Evolutionary conservation across 1,140 invertebrate species (phyloP).

Genomic region (Drosophila orena): DNA sequence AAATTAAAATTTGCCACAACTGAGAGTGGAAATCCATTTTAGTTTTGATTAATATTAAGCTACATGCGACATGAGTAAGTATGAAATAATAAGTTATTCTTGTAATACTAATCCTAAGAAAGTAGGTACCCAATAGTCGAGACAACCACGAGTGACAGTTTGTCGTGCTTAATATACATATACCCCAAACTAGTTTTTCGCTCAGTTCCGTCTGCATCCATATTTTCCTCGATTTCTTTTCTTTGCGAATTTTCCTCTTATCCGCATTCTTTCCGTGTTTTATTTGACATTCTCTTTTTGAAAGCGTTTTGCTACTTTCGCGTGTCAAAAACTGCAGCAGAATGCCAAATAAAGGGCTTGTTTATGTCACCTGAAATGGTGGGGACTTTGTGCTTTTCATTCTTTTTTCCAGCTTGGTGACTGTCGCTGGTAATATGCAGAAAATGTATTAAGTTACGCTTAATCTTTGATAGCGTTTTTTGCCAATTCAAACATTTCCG

Average conservation of each 20-base stretch:
- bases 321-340: slow-evolving; percentile 74
- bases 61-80: too few relatives aligned
- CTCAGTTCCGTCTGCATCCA: slow-evolving; percentile 24
- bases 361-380: slow-evolving; percentile 71
- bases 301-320: slow-evolving; percentile 56
- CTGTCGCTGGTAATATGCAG: slow-evolving; percentile 65
- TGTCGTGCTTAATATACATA: slow-evolving; percentile 6
- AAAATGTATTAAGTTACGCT: slow-evolving; percentile 53
- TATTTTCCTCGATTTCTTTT: slow-evolving; percentile 56
- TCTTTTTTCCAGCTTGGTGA: slow-evolving; percentile 3
- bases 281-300: slow-evolving; percentile 28
- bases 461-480: slow-evolving; percentile 32
- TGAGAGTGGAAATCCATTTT: too few relatives aligned
- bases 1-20: too few relatives aligned
- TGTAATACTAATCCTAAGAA: too few relatives aligned
- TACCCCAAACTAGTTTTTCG: background rate
- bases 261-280: slow-evolving; percentile 41
- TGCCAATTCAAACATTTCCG: slow-evolving; percentile 10
- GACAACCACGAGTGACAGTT: background rate
- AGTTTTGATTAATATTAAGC: too few relatives aligned
- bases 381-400: background rate
- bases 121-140: background rate
- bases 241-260: slow-evolving; percentile 34
- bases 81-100: too few relatives aligned
- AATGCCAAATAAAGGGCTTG: slow-evolving; percentile 79